These are phyloP conservation scores for Tetraodon nigroviridis DNA, from an alignment of 2,113 vertebrate genomes.

Conservation along the genomic window DNA sequence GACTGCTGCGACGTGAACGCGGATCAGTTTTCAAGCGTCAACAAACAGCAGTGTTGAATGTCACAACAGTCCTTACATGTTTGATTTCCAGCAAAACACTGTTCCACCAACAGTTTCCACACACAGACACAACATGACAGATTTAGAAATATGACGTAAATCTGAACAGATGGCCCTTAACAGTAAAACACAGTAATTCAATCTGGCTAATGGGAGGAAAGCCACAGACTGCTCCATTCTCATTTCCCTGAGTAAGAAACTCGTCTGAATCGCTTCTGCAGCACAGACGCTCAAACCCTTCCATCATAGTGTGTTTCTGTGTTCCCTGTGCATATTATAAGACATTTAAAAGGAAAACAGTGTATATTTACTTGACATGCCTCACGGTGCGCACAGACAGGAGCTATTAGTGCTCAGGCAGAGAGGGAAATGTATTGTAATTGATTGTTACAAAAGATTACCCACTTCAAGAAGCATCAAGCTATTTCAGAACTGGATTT, in stretches of 20 bases:
- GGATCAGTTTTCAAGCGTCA: too few species aligned
- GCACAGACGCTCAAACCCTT: slow-evolving; percentile 65
- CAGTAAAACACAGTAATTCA: slow-evolving; percentile 74
- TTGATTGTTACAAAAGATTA: slow-evolving; percentile 77
- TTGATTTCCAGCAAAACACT: slow-evolving; percentile 53
- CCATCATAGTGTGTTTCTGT: slow-evolving; percentile 70
- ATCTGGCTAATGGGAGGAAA: slow-evolving; percentile 74
- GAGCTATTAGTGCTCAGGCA: slow-evolving; percentile 68
- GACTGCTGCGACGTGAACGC: too few species aligned
- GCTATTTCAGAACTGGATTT: slow-evolving; percentile 67
- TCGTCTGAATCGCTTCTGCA: slow-evolving; percentile 64
- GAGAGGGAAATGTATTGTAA: slow-evolving; percentile 72
- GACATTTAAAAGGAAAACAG: slow-evolving; percentile 75
- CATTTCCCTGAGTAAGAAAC: slow-evolving; percentile 66
- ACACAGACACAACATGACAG: slow-evolving; percentile 51
- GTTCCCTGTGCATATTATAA: slow-evolving; percentile 74
- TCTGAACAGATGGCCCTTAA: slow-evolving; percentile 75
- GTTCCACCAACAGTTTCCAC: slow-evolving; percentile 32
- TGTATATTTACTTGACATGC: slow-evolving; percentile 71
- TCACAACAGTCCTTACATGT: slow-evolving; percentile 53
- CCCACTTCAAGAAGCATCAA: slow-evolving; percentile 60
- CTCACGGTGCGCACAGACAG: slow-evolving; percentile 55
- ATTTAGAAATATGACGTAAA: slow-evolving; percentile 74
- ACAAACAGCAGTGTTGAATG: slow-evolving; percentile 16
- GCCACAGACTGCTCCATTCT: slow-evolving; percentile 74